Conservation (phyloP, 2,888 invertebrate species). For the Oegoconia quadripuncta region DNA sequence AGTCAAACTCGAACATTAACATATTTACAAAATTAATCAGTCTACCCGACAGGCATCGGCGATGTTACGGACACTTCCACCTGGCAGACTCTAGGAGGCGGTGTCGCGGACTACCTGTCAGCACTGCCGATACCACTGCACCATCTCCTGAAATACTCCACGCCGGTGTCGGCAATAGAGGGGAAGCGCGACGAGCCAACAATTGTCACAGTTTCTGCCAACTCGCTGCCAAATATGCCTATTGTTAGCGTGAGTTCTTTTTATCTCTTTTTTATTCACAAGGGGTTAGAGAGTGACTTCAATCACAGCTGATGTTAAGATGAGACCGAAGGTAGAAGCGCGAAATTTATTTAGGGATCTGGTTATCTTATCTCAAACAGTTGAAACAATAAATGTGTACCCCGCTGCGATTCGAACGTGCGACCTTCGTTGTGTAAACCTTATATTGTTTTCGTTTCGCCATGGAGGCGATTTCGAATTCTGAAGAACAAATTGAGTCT, state of each 20-base stretch:
- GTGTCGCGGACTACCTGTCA: conserved; percentile 91
- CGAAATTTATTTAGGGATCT: too few species aligned
- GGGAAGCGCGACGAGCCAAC: conserved; percentile 85
- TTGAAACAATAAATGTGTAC: too few species aligned
- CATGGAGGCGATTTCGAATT: too few species aligned
- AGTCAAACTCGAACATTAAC: neutral
- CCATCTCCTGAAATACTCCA: conserved; percentile 90
- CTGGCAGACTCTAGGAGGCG: conserved; percentile 88
- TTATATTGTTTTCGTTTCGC: too few species aligned
- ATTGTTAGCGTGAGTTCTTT: conserved; percentile 40
- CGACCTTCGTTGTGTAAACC: too few species aligned
- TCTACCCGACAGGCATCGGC: conserved; percentile 53
- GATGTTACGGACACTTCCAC: conserved; percentile 73
- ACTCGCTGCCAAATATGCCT: conserved; percentile 45
- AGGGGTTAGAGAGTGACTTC: too few species aligned
- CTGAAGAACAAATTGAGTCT: too few species aligned
- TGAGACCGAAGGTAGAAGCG: too few species aligned
- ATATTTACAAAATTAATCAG: neutral
- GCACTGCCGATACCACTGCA: conserved; percentile 89
- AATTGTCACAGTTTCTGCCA: conserved; percentile 64
- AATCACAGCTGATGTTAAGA: too few species aligned
- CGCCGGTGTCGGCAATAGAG: conserved; percentile 81
- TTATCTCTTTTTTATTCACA: too few species aligned
- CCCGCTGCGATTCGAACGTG: too few species aligned
- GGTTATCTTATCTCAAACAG: too few species aligned